Evolutionary conservation across 2,888 invertebrate genomes (phyloP), one percentile per base, ranked within the genome.

Genomic region (Andrena fulva): DNA sequence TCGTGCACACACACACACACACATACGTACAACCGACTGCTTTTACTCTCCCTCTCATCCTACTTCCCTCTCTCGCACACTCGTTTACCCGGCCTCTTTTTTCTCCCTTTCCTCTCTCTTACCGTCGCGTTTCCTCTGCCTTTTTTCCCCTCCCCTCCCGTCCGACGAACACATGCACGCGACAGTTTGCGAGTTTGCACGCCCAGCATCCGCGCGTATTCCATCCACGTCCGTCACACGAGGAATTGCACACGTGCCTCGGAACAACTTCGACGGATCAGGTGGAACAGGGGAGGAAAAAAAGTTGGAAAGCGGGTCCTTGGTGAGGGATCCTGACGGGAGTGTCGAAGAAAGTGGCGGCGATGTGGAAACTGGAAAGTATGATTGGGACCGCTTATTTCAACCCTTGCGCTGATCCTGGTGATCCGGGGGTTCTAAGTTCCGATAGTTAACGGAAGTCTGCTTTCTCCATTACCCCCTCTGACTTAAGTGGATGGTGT

Each of bases 211-310:
- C 79, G 52, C 62, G 20, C 56, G 80, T 81, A 84, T 82, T 82
- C 82, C 68, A 60, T 78, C 75, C 83, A 82, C 82, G 83, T 82
- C 77, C 74, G 75, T 84, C 79, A 66, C 78, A 52, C 72, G 82
- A 72, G 71, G 59, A 64, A 20, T 69, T 42, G 42, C 83, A 83
- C 83, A 72, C 79, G 83, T 82, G 84, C 76, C 35, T 1, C 50
- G 77, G 56, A 33, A 54, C 80, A 60, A 42, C 72, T 66, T 64
- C 16, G 50, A 27, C 48, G 54, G 60, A 66, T 68, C 24, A 16
- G 12, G 12, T 12, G 59, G 33, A 29, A 10, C 7, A 0, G 42
- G 42, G 42, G 42, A 10, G 27, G 56, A n/a, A 6, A 70, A 81
- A 42, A 42, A 16, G 42, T 16, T 42, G 29, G 79, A 80, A 67